Evolutionary conservation across 2,113 vertebrate genomes (phyloP).

Genomic region (Polyodon spathula): DNA sequence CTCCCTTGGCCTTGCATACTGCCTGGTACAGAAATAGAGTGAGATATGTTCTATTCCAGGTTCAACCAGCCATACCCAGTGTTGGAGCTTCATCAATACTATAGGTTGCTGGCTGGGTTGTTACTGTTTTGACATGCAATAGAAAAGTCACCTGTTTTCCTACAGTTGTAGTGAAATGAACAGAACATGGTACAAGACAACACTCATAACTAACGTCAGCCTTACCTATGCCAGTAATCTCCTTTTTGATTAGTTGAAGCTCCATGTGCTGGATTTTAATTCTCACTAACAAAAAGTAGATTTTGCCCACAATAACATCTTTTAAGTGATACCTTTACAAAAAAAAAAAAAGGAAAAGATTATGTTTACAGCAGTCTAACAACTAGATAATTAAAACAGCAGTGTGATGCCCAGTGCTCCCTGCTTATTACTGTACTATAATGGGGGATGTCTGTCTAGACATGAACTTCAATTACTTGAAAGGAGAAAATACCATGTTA

Average conservation of each 20-base stretch:
- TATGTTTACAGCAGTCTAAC: not conserved
- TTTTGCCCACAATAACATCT: conserved; percentile 98
- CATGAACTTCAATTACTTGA: no score
- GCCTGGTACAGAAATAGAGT: no score
- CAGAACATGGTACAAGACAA: not conserved
- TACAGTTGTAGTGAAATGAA: no score
- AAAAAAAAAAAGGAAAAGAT: conserved; percentile 15
- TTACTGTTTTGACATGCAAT: not conserved
- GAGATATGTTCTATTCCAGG: no score
- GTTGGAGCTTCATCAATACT: no score
- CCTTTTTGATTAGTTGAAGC: conserved; percentile 96
- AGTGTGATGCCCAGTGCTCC: not conserved
- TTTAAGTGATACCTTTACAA: conserved; percentile 88
- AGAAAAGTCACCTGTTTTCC: not conserved
- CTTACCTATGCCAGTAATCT: conserved; percentile 96
- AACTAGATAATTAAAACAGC: not conserved
- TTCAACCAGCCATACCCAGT: no score
- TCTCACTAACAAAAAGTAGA: conserved; percentile 96
- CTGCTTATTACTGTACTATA: no score
- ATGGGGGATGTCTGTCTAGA: no score
- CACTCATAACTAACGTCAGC: no score
- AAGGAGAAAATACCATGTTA: no score
- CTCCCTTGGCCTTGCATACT: no score
- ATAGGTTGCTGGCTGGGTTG: no score
- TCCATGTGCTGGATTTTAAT: conserved; percentile 99